Percentiles rank a stretch among this genome's conserved stretches.
Evolutionary conservation across 2,797 vertebrate genomes (phyloP).

Genomic region (Danio choprae): DNA sequence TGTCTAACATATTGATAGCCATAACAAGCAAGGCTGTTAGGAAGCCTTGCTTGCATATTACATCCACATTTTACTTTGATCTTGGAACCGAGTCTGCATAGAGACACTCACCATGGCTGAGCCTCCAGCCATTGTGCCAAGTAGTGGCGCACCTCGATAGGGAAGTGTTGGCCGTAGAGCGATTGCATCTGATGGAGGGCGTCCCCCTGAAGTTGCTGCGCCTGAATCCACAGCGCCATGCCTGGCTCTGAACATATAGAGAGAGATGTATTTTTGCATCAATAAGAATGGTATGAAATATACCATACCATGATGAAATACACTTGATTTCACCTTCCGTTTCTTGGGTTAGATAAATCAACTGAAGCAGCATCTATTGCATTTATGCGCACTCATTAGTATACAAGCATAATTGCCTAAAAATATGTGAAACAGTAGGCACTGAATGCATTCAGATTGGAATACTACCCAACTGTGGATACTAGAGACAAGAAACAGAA

Average conservation of each 20-base stretch:
- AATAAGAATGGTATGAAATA: neutral
- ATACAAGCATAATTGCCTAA: too few relatives aligned
- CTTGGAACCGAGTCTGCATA: neutral
- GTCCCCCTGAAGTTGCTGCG: slow-evolving; percentile 97
- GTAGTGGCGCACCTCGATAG: slow-evolving; percentile 97
- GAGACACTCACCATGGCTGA: slow-evolving; percentile 85
- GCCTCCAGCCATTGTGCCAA: slow-evolving; percentile 93
- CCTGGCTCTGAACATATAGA: slow-evolving; percentile 42
- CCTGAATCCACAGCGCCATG: slow-evolving; percentile 96
- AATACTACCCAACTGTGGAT: too few relatives aligned
- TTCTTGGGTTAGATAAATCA: neutral
- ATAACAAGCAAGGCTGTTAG: too few relatives aligned
- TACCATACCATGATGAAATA: neutral
- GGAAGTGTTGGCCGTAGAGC: slow-evolving; percentile 97
- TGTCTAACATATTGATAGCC: too few relatives aligned
- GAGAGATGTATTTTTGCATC: neutral
- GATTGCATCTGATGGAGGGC: slow-evolving; percentile 97
- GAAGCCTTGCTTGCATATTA: neutral
- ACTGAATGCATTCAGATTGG: too few relatives aligned
- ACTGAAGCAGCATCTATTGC: too few relatives aligned
- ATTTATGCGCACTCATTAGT: too few relatives aligned
- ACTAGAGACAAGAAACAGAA: too few relatives aligned
- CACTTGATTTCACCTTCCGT: neutral
- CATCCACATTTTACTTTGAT: neutral
- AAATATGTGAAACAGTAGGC: too few relatives aligned